Conservation (phyloP, 2,888 invertebrate genomes). For the Lamproptera curius region DNA sequence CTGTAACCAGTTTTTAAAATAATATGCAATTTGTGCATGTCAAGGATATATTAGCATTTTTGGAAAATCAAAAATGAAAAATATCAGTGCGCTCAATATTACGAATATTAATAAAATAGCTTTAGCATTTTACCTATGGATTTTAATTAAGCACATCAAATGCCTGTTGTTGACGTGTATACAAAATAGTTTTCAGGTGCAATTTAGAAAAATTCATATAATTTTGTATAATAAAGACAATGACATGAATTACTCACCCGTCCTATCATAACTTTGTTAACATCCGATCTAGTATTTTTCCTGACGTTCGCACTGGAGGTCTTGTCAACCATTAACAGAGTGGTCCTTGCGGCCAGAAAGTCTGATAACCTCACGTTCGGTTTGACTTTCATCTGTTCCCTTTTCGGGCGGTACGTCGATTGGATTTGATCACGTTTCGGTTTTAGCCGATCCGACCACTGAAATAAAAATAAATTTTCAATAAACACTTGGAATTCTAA, state of each 20-base stretch:
- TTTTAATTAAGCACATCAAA: no score
- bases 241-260: slow-evolving; percentile 64
- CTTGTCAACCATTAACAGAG: slow-evolving; percentile 93
- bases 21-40: no score
- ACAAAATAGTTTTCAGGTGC: no score
- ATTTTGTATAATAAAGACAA: background rate
- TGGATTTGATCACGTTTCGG: slow-evolving; percentile 84
- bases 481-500: no score
- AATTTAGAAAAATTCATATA: background rate
- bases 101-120: no score
- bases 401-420: slow-evolving; percentile 57
- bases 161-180: no score
- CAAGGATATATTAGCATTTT: no score
- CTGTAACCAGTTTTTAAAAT: no score
- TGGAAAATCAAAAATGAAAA: no score
- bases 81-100: no score
- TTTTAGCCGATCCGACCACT: slow-evolving; percentile 92
- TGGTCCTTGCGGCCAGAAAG: slow-evolving; percentile 90
- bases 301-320: slow-evolving; percentile 92
- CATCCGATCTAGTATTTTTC: slow-evolving; percentile 88
- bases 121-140: background rate
- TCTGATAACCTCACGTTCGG: slow-evolving; percentile 86
- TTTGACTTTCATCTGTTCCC: slow-evolving; percentile 67
- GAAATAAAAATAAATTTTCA: no score
- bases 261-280: slow-evolving; percentile 95